Percentiles rank a stretch among this genome's conserved stretches.
Conservation (phyloP, 2,113 vertebrate species). For the Callithrix jacchus region DNA sequence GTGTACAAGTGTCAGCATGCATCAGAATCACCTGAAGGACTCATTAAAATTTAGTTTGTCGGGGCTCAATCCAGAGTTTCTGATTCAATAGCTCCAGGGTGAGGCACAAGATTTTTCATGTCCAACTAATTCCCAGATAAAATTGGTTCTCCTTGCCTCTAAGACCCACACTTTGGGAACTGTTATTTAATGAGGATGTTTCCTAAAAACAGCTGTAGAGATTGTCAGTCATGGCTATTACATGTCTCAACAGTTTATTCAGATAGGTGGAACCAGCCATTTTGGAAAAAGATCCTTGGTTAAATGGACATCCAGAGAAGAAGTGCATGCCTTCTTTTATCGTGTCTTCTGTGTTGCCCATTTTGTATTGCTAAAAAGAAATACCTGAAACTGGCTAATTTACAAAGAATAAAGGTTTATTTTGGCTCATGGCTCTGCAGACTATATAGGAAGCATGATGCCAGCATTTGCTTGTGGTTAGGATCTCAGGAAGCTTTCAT, state of each 20-base stretch:
- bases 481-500: too few species aligned
- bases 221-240: background rate
- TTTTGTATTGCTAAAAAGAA: too few species aligned
- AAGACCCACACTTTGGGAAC: background rate
- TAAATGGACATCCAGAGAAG: background rate
- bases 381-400: too few species aligned
- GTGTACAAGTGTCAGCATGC: background rate
- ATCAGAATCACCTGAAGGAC: background rate
- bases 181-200: background rate
- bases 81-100: background rate
- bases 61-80: background rate
- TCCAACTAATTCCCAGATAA: background rate
- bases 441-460: too few species aligned
- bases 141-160: background rate
- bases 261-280: background rate
- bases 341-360: background rate
- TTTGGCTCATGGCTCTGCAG: too few species aligned
- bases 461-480: too few species aligned
- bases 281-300: background rate
- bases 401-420: too few species aligned
- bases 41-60: background rate
- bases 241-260: background rate
- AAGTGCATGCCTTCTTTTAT: background rate
- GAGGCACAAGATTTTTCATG: background rate
- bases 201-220: background rate